phyloP scores from a whole-genome alignment of 2,888 invertebrate species.

The Shargacucullia verbasci region DNA sequence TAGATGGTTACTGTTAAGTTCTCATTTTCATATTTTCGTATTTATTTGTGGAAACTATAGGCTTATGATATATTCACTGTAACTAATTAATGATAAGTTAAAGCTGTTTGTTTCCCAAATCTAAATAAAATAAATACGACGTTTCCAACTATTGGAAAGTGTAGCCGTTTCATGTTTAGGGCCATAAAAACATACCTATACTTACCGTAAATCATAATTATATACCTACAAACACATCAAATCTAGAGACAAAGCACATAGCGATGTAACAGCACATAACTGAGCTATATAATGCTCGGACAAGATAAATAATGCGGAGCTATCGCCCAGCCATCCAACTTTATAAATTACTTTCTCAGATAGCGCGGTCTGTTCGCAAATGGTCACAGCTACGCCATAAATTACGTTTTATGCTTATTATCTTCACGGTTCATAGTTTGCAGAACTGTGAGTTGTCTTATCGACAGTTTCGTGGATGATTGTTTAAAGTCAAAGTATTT shows the following conservation, averaged over 20 bases:
- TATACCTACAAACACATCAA: constrained; percentile 11
- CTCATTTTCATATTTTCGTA: no score
- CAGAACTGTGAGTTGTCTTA: not conserved
- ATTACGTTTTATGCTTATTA: constrained; percentile 30
- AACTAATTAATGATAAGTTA: no score
- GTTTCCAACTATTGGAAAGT: no score
- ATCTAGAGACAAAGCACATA: constrained; percentile 12
- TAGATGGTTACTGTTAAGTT: no score
- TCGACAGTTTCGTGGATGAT: no score
- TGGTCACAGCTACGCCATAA: constrained; percentile 50
- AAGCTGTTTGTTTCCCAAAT: no score
- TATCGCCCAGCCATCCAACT: constrained; percentile 79
- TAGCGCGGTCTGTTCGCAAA: constrained; percentile 65
- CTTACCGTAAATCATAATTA: not conserved
- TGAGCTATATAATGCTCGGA: constrained; percentile 50
- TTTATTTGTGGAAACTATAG: no score
- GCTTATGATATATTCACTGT: no score
- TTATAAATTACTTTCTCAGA: constrained; percentile 85
- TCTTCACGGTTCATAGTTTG: no score
- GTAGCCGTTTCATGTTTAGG: no score
- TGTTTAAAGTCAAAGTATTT: no score
- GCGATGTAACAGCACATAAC: constrained; percentile 38
- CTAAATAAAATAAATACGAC: no score
- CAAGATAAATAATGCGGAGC: constrained; percentile 77
- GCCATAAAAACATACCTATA: not conserved